A percentile compares a stretch with the other conserved stretches of the same genome.
These are phyloP conservation scores for Latheticus oryzae DNA, from an alignment of 2,888 invertebrate genomes.

Conservation along the genomic window DNA sequence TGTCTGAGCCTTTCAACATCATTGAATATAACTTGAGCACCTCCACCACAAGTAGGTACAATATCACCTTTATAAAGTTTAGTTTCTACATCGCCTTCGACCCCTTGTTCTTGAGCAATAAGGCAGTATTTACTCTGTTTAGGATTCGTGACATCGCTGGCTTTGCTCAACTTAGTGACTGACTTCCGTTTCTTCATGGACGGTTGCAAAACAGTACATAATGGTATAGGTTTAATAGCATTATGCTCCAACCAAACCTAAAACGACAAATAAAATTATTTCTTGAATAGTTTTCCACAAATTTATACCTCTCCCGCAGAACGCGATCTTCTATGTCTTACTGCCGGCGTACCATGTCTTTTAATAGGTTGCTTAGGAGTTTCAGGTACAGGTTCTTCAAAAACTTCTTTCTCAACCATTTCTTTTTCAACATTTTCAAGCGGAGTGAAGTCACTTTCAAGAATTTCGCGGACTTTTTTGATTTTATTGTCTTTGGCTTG, in stretches of 20 bases:
- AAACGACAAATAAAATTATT: background rate
- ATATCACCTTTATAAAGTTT: conserved; percentile 94
- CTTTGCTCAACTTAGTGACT: conserved; percentile 82
- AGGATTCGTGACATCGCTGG: conserved; percentile 78
- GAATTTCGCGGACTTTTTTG: conserved; percentile 71
- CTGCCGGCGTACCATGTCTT: conserved; percentile 36
- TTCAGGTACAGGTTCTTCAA: conserved; percentile 6
- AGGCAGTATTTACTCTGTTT: conserved; percentile 88
- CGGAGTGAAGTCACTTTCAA: conserved; percentile 62
- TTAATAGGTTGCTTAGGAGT: conserved; percentile 24
- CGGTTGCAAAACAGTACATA: conserved; percentile 91
- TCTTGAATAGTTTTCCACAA: background rate
- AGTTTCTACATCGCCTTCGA: conserved; percentile 91
- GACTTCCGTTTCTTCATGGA: conserved; percentile 84
- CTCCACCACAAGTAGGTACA: conserved; percentile 92
- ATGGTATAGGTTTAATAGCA: conserved; percentile 80
- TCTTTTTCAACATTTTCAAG: conserved; percentile 47
- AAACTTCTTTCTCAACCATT: background rate
- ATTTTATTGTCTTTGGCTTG: conserved; percentile 73
- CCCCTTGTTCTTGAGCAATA: conserved; percentile 53
- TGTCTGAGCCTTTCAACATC: conserved; percentile 93
- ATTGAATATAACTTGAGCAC: conserved; percentile 94
- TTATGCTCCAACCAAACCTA: conserved; percentile 87
- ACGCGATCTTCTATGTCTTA: conserved; percentile 82
- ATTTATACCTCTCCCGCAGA: conserved; percentile 70